Evolutionary conservation across 2,888 invertebrate genomes (phyloP).

Genomic region (Epinotia nisella): DNA sequence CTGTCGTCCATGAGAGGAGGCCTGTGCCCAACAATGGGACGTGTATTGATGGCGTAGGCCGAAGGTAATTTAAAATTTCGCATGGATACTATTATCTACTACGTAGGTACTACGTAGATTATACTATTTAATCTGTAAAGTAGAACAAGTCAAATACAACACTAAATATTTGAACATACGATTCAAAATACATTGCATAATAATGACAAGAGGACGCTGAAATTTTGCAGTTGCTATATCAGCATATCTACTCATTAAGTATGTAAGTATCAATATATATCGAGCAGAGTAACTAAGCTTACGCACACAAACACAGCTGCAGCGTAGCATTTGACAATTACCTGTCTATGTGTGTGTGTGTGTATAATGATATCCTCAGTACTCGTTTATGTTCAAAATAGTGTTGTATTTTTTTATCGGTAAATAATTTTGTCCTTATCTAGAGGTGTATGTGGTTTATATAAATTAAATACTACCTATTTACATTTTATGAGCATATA

Average conservation of each 20-base stretch:
- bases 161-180: background rate
- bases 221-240: slow-evolving; percentile 4
- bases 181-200: background rate
- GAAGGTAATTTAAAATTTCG: no score
- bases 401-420: slow-evolving; percentile 22
- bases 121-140: background rate
- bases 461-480: no score
- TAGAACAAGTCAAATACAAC: background rate
- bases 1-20: no score
- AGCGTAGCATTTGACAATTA: slow-evolving; percentile 31
- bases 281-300: slow-evolving; percentile 28
- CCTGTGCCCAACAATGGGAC: no score
- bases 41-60: no score
- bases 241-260: background rate
- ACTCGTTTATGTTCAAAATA: slow-evolving; percentile 26
- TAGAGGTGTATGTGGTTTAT: background rate
- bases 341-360: slow-evolving; percentile 46
- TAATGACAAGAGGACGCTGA: background rate
- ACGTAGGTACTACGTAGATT: no score
- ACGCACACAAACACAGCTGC: slow-evolving; percentile 7
- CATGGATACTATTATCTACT: no score
- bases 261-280: slow-evolving; percentile 36
- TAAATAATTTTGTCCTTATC: slow-evolving; percentile 3
- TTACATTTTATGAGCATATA: no score
- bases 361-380: slow-evolving; percentile 29